Evolutionary conservation across 2,113 vertebrate genomes (phyloP).

Genomic region (Rhinolophus ferrumequinum): DNA sequence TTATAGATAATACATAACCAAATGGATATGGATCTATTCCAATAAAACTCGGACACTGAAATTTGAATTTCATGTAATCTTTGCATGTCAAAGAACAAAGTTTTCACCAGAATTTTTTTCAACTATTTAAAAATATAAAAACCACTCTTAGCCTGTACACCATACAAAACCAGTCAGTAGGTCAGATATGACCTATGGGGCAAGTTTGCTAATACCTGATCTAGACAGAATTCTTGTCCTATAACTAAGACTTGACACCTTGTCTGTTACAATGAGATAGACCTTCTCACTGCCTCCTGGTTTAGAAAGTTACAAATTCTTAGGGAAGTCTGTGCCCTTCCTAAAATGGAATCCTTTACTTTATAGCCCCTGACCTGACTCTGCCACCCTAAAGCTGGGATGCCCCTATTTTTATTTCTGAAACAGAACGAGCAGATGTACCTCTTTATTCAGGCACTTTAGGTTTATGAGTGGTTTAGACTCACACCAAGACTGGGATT

Average conservation of each 20-base stretch:
- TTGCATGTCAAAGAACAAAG: not conserved
- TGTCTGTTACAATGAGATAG: not conserved
- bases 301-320: not conserved
- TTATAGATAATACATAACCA: not conserved
- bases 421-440: fast-evolving
- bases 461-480: not conserved
- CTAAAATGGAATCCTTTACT: not conserved
- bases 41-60: not conserved
- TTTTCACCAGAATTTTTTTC: not conserved
- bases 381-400: not conserved
- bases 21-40: not conserved
- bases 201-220: not conserved
- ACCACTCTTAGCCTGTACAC: not conserved
- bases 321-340: not conserved
- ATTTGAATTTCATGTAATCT: not conserved
- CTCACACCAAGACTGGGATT: not conserved
- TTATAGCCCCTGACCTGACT: not conserved
- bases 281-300: not conserved
- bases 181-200: not conserved
- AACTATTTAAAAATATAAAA: not conserved
- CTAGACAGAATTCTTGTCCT: not conserved
- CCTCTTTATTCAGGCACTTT: not conserved
- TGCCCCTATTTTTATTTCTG: not conserved
- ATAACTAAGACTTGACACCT: not conserved
- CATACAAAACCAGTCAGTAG: not conserved